Conservation (phyloP, 2,797 vertebrate genomes). For the Propithecus perrieri region DNA sequence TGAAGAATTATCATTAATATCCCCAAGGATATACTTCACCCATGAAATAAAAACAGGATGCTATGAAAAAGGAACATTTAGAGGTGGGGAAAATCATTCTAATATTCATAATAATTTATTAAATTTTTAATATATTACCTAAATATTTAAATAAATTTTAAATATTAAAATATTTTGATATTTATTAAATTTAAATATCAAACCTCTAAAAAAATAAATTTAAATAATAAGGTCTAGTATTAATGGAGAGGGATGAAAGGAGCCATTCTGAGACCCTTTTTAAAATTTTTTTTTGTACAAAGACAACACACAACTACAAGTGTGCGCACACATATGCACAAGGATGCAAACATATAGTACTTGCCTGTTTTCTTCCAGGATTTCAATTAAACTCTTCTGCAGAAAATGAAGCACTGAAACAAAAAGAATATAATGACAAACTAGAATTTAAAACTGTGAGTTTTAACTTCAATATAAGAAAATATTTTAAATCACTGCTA, state of each 20-base stretch:
- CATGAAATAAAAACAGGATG: background rate
- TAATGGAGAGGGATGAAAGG: background rate
- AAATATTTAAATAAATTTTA: background rate
- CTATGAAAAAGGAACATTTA: slow-evolving; percentile 1
- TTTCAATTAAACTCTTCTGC: slow-evolving; percentile 87
- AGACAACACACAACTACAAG: background rate
- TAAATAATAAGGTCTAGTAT: background rate
- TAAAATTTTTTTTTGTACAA: background rate
- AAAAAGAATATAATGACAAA: slow-evolving; percentile 61
- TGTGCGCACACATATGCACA: background rate
- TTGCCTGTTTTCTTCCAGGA: slow-evolving; percentile 92
- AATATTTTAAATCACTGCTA: background rate
- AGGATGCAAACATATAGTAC: slow-evolving; percentile 43
- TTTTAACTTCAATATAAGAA: background rate
- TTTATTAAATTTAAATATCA: background rate
- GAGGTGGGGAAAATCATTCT: background rate
- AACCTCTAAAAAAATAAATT: background rate
- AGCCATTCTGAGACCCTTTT: background rate
- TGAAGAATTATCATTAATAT: background rate
- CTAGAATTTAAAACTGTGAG: background rate
- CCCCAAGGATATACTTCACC: background rate
- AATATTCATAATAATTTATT: slow-evolving; percentile 6
- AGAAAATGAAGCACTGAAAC: slow-evolving; percentile 92
- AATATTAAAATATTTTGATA: background rate
- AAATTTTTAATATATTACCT: background rate